A percentile compares a stretch with the other conserved stretches of the same genome.
These are phyloP conservation scores for Ramphastos sulfuratus DNA, from an alignment of 2,113 vertebrate genomes.

Conservation along the genomic window DNA sequence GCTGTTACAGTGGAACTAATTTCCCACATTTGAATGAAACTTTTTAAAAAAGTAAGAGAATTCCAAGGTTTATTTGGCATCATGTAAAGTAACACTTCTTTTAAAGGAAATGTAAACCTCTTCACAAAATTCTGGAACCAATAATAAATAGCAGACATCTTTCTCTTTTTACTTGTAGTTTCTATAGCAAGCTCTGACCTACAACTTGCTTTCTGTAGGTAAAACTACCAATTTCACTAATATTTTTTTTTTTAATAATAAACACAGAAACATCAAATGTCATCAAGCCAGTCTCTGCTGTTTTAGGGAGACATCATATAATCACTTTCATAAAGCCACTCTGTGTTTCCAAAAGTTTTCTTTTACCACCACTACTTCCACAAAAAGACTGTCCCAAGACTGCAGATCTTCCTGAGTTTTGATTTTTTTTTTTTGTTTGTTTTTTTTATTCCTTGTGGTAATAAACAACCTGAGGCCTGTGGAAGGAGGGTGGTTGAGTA, in stretches of 20 bases:
- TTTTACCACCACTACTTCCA: neutral
- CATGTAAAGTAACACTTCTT: neutral
- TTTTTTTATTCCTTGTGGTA: neutral
- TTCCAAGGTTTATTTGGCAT: neutral
- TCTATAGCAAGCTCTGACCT: neutral
- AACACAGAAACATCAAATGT: neutral
- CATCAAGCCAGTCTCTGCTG: neutral
- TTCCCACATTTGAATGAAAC: neutral
- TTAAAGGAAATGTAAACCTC: neutral
- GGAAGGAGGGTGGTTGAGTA: neutral
- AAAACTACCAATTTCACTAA: neutral
- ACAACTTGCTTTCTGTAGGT: neutral
- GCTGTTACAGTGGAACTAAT: neutral
- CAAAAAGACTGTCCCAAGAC: neutral
- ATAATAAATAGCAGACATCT: neutral
- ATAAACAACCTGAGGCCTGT: neutral
- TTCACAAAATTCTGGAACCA: neutral
- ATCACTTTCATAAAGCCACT: neutral
- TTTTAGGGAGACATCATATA: neutral
- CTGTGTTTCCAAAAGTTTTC: neutral
- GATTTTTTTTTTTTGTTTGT: too few species aligned
- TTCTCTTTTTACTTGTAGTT: neutral
- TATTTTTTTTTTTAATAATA: neutral
- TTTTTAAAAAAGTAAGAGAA: neutral
- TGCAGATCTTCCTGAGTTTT: neutral